Conservation (phyloP, 1,140 invertebrate species). For the Drosophila pachea region DNA sequence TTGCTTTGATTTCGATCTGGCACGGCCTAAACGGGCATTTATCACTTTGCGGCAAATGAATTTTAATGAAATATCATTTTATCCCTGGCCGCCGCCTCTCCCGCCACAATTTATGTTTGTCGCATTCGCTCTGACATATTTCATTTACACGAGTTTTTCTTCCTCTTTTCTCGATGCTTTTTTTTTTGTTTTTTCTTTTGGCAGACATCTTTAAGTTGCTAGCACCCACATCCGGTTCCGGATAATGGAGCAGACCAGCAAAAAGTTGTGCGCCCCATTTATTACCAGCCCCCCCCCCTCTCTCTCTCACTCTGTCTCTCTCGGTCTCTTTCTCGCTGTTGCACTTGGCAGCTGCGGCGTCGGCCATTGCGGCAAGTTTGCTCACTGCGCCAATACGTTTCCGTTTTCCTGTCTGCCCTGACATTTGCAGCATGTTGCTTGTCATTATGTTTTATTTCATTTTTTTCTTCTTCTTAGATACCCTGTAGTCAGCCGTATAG, state of each 20-base stretch:
- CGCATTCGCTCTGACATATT: constrained; percentile 42
- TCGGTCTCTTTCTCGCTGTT: too few relatives aligned
- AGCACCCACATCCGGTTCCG: constrained; percentile 71
- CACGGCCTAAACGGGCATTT: constrained; percentile 43
- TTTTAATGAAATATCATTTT: constrained; percentile 61
- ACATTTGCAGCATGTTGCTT: constrained; percentile 73
- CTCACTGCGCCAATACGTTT: constrained; percentile 72
- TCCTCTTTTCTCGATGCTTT: constrained; percentile 25
- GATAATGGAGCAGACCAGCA: constrained; percentile 16
- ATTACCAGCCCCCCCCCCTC: not conserved
- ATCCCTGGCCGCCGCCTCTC: not conserved
- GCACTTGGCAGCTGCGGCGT: constrained; percentile 6
- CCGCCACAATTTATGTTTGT: constrained; percentile 63
- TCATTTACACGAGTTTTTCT: constrained; percentile 1
- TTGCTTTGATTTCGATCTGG: constrained; percentile 66
- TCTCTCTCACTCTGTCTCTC: constrained; percentile 13
- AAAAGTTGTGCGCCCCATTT: constrained; percentile 28
- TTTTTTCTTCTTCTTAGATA: not conserved
- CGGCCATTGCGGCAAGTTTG: constrained; percentile 63
- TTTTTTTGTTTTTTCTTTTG: constrained; percentile 49
- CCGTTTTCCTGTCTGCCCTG: constrained; percentile 74
- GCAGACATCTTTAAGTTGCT: constrained; percentile 56
- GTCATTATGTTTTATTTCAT: constrained; percentile 63
- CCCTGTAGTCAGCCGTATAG: constrained; percentile 3
- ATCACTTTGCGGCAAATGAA: constrained; percentile 73